These are phyloP conservation scores for Ochropleura leucogaster DNA, from an alignment of 2,888 invertebrate genomes.

Conservation along the genomic window DNA sequence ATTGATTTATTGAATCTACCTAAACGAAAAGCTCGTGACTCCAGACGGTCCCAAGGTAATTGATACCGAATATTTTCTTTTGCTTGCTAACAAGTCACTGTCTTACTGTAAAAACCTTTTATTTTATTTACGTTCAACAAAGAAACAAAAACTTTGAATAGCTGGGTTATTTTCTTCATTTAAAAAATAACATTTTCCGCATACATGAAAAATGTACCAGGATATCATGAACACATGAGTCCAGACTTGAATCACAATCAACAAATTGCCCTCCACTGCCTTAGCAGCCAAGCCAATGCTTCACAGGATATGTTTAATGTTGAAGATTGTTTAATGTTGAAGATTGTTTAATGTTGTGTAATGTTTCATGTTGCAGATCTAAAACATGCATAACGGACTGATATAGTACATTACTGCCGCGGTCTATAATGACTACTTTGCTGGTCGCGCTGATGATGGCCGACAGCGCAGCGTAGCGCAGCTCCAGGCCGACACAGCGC, in stretches of 20 bases:
- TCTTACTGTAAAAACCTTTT: not conserved
- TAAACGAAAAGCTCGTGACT: slow-evolving; percentile 9
- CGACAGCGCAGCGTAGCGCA: no score
- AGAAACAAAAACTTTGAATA: not conserved
- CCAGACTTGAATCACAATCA: slow-evolving; percentile 14
- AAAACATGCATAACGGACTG: no score
- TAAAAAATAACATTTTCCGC: slow-evolving; percentile 11
- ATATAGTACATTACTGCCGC: no score
- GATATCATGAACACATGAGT: slow-evolving; percentile 6
- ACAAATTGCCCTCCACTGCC: not conserved
- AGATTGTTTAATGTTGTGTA: no score
- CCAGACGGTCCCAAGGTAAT: slow-evolving; percentile 15
- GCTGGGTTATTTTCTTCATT: not conserved
- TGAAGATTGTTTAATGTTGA: not conserved
- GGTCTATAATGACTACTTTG: no score
- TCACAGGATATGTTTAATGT: not conserved
- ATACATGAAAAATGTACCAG: slow-evolving; percentile 7
- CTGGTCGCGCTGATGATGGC: no score
- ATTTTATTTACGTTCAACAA: slow-evolving; percentile 7
- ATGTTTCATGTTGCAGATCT: no score
- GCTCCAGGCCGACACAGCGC: no score
- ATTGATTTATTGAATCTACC: slow-evolving; percentile 16
- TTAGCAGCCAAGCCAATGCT: not conserved
- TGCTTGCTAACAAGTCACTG: slow-evolving; percentile 10
- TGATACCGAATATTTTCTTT: slow-evolving; percentile 10